Conservation (phyloP, 1,140 invertebrate genomes). For the Gryllus bimaculatus region DNA sequence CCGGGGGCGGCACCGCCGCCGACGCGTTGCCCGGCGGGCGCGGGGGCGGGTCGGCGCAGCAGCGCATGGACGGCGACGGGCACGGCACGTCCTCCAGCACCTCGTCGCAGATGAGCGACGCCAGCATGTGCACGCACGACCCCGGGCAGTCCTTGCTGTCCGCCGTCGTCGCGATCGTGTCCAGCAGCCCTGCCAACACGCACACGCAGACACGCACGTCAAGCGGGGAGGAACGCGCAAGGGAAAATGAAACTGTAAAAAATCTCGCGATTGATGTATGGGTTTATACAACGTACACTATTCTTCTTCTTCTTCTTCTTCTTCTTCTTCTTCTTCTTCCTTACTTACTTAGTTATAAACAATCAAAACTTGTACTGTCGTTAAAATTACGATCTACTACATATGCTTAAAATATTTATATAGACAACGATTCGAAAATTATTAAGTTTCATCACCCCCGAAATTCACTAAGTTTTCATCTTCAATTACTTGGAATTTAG, state of each 20-base stretch:
- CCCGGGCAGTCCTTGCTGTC: slow-evolving; percentile 76
- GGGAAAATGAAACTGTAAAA: neutral
- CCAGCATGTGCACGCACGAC: slow-evolving; percentile 69
- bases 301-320: too few species aligned
- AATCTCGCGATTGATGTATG: neutral
- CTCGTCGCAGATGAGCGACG: slow-evolving; percentile 72
- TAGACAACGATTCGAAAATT: too few species aligned
- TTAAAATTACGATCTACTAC: too few species aligned
- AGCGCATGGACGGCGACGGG: slow-evolving; percentile 66
- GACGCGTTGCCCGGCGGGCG: slow-evolving; percentile 11
- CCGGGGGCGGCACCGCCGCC: slow-evolving; percentile 6
- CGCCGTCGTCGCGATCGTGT: slow-evolving; percentile 70
- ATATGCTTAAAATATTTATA: too few species aligned
- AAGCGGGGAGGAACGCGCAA: too few species aligned
- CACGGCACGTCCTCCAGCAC: slow-evolving; percentile 71
- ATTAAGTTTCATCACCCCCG: too few species aligned
- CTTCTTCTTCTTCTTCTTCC: too few species aligned
- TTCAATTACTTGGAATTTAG: too few species aligned
- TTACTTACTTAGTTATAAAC: too few species aligned
- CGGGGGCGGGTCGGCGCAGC: slow-evolving; percentile 61
- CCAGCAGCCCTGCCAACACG: slow-evolving; percentile 54
- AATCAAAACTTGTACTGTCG: too few species aligned
- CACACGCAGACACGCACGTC: neutral
- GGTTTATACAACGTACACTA: neutral
- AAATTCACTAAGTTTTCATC: too few species aligned